Conservation (phyloP, 2,888 invertebrate genomes). For the Apotomis betuletana region DNA sequence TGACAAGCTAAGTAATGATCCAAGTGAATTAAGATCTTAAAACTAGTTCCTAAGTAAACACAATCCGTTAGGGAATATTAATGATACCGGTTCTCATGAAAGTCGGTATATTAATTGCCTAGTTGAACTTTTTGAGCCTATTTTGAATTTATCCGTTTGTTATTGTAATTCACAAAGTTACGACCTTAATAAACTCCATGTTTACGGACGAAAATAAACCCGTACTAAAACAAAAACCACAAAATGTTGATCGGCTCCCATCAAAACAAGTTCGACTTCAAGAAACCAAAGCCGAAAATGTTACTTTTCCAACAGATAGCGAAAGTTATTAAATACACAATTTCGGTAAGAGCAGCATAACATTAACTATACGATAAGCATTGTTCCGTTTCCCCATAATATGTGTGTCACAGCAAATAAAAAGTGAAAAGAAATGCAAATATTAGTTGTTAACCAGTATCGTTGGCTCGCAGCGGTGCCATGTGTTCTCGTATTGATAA, state of each 20-base stretch:
- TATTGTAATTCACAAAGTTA: too few species aligned
- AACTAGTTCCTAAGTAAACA: constrained; percentile 19
- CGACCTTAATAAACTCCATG: too few species aligned
- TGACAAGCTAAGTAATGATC: background rate
- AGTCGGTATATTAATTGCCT: constrained; percentile 18
- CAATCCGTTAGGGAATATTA: constrained; percentile 19
- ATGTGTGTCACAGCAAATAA: constrained; percentile 46
- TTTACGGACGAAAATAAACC: background rate
- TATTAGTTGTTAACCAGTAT: constrained; percentile 46
- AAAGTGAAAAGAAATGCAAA: constrained; percentile 51
- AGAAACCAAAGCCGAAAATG: constrained; percentile 2
- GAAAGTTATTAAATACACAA: constrained; percentile 31
- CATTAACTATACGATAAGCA: constrained; percentile 33
- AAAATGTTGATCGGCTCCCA: background rate
- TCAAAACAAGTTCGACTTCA: background rate
- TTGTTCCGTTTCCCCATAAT: constrained; percentile 36
- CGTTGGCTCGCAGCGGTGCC: constrained; percentile 40
- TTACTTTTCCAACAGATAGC: constrained; percentile 18
- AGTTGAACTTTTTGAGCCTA: constrained; percentile 12
- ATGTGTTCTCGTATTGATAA: constrained; percentile 55
- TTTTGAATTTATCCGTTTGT: constrained; percentile 4
- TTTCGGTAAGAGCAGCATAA: constrained; percentile 30
- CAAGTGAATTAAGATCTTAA: background rate
- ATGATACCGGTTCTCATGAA: constrained; percentile 19
- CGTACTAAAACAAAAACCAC: background rate